Evolutionary conservation across 2,888 invertebrate species (phyloP), one percentile per base, ranked within the genome.

Genomic region (Nasonovia ribisnigri): DNA sequence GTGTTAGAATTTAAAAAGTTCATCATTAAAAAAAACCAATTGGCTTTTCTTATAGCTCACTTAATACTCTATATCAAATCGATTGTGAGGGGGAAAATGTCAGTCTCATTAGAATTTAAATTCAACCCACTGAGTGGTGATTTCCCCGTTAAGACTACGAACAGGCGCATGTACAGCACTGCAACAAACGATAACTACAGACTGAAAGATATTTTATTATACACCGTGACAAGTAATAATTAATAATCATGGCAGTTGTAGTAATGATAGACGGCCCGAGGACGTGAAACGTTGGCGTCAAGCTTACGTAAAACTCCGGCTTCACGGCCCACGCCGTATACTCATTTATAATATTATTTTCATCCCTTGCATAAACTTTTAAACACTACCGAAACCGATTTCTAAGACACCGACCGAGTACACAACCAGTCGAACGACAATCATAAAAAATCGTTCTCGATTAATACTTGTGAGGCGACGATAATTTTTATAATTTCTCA

Each of bases 401-500:
- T 36, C 46, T 29, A 43, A 43, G 86, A 29, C 86, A 86, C 13
- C 46, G 24, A 42, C 5, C 1, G 46, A 46, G 46, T 46, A 46
- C 46, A 54, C 20, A 54, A 36, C 51, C 43, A 43, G 46, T 43
- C 86, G 16, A 29, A 46, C 46, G 86, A 29, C 13, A 86, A 57
- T 36, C 16, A 36, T 60, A 57, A 89, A 57, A 57, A 89, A 86
- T 46, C 26, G 13, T 29, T 43, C 29, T 29, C 42, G 43, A 6
- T 77, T 20, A 77, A 84, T 26, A 8, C 42, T 51, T 54, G 42
- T 29, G 51, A 42, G 42, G 42, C 54, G n/a, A 91, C 57, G 57
- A 16, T 86, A 86, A 91, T 91, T 91, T 91, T 84, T 86, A 57
- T 86, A 92, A 92, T 60, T 57, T 36, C 60, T 86, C 86, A 43